Conservation (phyloP, 2,797 vertebrate species). For the Sebastes miniatus region DNA sequence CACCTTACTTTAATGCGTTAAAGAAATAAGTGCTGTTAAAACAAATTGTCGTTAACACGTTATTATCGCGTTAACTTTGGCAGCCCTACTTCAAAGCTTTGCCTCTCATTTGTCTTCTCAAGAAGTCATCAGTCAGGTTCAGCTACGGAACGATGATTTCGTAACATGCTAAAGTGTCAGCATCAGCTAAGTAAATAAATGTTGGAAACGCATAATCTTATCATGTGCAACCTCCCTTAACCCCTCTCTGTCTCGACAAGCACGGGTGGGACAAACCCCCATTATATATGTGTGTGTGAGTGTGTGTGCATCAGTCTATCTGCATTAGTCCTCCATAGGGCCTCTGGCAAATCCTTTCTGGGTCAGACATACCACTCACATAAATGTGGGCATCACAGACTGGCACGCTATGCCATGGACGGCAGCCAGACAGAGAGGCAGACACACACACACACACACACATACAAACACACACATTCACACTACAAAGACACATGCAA, state of each 20-base stretch:
- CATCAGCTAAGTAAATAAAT: slow-evolving; percentile 9
- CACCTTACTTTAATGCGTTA: too few species aligned
- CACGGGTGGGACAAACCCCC: slow-evolving; percentile 29
- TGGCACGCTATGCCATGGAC: slow-evolving; percentile 51
- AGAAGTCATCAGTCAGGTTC: neutral
- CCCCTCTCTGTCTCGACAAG: slow-evolving; percentile 42
- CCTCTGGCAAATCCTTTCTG: slow-evolving; percentile 72
- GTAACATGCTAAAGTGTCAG: neutral
- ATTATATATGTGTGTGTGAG: slow-evolving; percentile 27
- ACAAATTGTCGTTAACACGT: too few species aligned
- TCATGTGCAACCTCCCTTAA: slow-evolving; percentile 30
- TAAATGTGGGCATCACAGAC: slow-evolving; percentile 58
- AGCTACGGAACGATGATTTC: neutral
- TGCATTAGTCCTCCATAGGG: slow-evolving; percentile 52
- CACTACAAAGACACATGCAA: neutral
- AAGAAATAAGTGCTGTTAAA: too few species aligned
- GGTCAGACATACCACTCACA: slow-evolving; percentile 70
- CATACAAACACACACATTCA: neutral
- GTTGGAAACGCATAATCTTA: neutral
- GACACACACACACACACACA: neutral
- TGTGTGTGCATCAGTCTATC: slow-evolving; percentile 42
- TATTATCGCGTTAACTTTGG: too few species aligned
- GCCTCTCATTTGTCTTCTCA: neutral
- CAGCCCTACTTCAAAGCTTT: neutral
- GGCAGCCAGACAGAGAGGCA: slow-evolving; percentile 34